Evolutionary conservation across 2,888 invertebrate species (phyloP).

Genomic region (Tigriopus californicus): DNA sequence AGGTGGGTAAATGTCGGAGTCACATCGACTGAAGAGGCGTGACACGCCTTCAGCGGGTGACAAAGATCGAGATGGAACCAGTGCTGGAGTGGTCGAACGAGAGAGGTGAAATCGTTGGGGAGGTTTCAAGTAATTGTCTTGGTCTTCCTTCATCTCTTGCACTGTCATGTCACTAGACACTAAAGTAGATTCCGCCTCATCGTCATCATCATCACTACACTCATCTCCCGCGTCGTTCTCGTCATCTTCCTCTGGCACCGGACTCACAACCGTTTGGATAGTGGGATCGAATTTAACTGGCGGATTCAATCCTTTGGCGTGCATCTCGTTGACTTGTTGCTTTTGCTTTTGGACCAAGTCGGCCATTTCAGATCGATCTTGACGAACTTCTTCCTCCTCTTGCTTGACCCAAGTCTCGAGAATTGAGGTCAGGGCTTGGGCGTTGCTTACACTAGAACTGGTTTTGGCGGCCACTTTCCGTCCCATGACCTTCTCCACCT

Average conservation of each 20-base stretch:
- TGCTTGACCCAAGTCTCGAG: constrained; percentile 1
- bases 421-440: not conserved
- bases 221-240: not conserved
- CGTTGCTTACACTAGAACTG: not conserved
- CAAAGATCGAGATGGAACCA: not conserved
- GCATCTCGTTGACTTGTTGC: not conserved
- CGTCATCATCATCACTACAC: not conserved
- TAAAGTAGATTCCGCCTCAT: not conserved
- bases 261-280: not conserved
- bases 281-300: not conserved
- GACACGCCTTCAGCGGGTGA: not conserved
- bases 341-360: not conserved
- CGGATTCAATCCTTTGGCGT: not conserved
- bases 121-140: not conserved
- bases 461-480: not conserved
- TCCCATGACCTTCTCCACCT: constrained; percentile 12
- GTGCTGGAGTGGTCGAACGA: not conserved
- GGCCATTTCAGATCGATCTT: not conserved
- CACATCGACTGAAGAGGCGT: not conserved
- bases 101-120: not conserved
- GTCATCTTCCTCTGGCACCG: not conserved
- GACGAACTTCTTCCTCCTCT: not conserved
- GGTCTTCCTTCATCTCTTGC: not conserved
- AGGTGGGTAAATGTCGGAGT: not conserved
- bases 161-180: not conserved